These are phyloP conservation scores for Falcunculus frontatus DNA, from an alignment of 2,113 vertebrate genomes.

Conservation along the genomic window DNA sequence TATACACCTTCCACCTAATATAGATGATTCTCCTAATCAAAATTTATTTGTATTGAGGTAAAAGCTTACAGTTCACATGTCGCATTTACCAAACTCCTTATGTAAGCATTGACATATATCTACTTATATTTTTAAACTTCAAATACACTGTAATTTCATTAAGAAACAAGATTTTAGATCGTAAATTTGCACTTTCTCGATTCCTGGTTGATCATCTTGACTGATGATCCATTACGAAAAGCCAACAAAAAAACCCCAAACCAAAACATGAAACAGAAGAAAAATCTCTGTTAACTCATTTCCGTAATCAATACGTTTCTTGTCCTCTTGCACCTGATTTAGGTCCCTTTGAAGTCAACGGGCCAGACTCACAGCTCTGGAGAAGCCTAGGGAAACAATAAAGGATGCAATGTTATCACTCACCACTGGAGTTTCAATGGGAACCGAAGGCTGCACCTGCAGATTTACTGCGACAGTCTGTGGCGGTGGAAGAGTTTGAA, in stretches of 20 bases:
- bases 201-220: not conserved
- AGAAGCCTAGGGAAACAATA: not conserved
- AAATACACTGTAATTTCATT: not conserved
- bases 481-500: constrained; percentile 86
- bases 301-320: not conserved
- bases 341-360: not conserved
- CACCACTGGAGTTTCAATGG: constrained; percentile 78
- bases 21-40: not conserved
- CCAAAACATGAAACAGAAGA: not conserved
- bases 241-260: not conserved
- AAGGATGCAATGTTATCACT: constrained; percentile 48
- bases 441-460: constrained; percentile 81
- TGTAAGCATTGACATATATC: accelerated
- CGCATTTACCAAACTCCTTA: not conserved
- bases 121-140: not conserved
- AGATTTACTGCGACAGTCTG: constrained; percentile 93
- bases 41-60: not conserved
- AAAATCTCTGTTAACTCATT: not conserved
- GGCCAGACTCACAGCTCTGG: not conserved
- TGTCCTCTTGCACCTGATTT: not conserved
- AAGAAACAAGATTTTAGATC: not conserved
- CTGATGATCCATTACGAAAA: constrained; percentile 9
- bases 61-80: not conserved
- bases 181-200: not conserved
- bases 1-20: not conserved